phyloP scores from a whole-genome alignment of 2,888 invertebrate species.

The Mycalesis mineus region DNA sequence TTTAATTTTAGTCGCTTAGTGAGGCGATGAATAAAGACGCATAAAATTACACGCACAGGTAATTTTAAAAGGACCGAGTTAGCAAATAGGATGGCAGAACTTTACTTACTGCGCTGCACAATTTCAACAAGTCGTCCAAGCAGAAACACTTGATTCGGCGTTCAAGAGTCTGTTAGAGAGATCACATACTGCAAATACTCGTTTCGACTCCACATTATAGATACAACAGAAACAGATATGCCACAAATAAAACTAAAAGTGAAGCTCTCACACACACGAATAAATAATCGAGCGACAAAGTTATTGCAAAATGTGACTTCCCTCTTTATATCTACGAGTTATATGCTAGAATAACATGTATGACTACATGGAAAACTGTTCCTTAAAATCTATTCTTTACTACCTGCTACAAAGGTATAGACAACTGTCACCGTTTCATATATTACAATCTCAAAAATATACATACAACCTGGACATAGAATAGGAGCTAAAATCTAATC shows the following conservation, averaged over 20 bases:
- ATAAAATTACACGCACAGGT: too few species aligned
- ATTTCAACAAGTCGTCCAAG: too few species aligned
- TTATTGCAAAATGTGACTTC: neutral
- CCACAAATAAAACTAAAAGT: neutral
- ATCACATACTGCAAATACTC: neutral
- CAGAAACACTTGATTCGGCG: too few species aligned
- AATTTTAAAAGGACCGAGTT: too few species aligned
- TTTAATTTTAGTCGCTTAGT: too few species aligned
- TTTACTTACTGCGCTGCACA: too few species aligned
- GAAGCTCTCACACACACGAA: slow-evolving; percentile 1
- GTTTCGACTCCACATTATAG: neutral
- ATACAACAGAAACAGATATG: neutral
- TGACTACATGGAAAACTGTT: neutral
- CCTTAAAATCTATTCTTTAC: neutral
- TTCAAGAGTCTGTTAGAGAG: neutral
- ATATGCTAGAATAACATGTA: neutral
- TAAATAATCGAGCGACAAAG: slow-evolving; percentile 2
- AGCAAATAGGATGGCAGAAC: too few species aligned
- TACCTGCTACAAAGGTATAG: neutral
- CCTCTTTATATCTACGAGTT: neutral
- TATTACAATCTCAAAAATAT: neutral
- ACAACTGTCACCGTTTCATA: neutral
- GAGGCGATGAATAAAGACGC: too few species aligned
- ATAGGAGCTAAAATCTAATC: neutral
- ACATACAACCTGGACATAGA: neutral